Evolutionary conservation across 2,888 invertebrate genomes (phyloP).

Genomic region (Tricholauxania praeusta): DNA sequence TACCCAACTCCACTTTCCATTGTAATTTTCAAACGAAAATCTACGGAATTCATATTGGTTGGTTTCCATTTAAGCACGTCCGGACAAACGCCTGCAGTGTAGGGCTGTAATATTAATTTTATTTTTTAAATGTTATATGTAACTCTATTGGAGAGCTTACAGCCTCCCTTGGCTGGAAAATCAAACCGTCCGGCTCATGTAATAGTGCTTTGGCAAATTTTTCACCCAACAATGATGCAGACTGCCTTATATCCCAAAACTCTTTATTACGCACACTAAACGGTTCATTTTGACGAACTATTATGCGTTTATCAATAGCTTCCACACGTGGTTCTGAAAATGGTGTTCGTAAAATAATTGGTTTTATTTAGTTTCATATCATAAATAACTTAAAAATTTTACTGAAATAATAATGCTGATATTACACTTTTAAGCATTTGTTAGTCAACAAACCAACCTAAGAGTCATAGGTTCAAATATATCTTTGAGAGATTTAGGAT

Average conservation of each 20-base stretch:
- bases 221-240: constrained; percentile 79
- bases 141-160: constrained; percentile 68
- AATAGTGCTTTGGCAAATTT: constrained; percentile 87
- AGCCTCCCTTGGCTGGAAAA: constrained; percentile 93
- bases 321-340: constrained; percentile 71
- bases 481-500: no score
- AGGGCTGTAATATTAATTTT: constrained; percentile 72
- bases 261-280: constrained; percentile 92
- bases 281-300: constrained; percentile 84
- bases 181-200: constrained; percentile 97
- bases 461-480: no score
- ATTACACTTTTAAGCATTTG: no score
- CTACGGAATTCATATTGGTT: constrained; percentile 91
- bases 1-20: constrained; percentile 80
- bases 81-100: constrained; percentile 83
- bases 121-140: background rate
- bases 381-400: no score
- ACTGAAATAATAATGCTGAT: no score
- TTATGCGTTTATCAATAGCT: constrained; percentile 82
- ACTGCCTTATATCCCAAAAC: constrained; percentile 87
- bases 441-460: no score
- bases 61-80: constrained; percentile 99
- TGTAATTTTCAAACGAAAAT: constrained; percentile 89
- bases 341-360: background rate
- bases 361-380: no score